phyloP scores from a whole-genome alignment of 1,140 invertebrate genomes.

The Leptopilina clavipes region DNA sequence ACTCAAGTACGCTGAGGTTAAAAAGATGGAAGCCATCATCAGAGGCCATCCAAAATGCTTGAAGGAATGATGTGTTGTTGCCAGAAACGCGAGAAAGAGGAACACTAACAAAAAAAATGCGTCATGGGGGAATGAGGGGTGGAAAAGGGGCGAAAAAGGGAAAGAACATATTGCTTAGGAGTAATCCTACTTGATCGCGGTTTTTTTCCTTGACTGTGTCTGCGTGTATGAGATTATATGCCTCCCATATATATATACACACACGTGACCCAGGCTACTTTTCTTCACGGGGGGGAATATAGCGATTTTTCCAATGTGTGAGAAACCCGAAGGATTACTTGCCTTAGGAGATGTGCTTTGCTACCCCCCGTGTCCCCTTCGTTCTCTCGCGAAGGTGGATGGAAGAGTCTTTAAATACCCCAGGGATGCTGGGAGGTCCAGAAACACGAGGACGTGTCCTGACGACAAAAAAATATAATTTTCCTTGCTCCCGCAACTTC shows the following conservation, averaged over 20 bases:
- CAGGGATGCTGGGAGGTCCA: slow-evolving; percentile 67
- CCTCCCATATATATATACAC: background rate
- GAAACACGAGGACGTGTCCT: slow-evolving; percentile 68
- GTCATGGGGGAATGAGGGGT: too few species aligned
- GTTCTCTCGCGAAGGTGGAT: slow-evolving; percentile 64
- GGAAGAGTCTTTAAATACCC: slow-evolving; percentile 74
- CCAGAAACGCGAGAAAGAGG: slow-evolving; percentile 39
- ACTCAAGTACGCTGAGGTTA: slow-evolving; percentile 32
- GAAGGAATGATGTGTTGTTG: slow-evolving; percentile 42
- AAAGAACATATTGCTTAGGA: slow-evolving; percentile 70
- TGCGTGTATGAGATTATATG: slow-evolving; percentile 32
- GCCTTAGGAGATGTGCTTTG: slow-evolving; percentile 55
- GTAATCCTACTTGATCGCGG: slow-evolving; percentile 74
- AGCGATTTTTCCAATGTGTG: slow-evolving; percentile 62
- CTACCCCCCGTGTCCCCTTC: slow-evolving; percentile 17
- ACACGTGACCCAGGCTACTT: background rate
- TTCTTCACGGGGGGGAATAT: slow-evolving; percentile 24
- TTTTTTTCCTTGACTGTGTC: slow-evolving; percentile 62
- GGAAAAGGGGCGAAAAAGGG: slow-evolving; percentile 54
- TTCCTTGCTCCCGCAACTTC: slow-evolving; percentile 53
- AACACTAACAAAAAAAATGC: slow-evolving; percentile 43
- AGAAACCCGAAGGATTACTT: slow-evolving; percentile 69
- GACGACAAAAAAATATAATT: slow-evolving; percentile 73
- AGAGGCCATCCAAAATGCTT: too few species aligned
- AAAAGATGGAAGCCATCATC: background rate